Evolutionary conservation across 2,797 vertebrate species (phyloP), one percentile per base, ranked within the genome.

Genomic region (Lacerta viridis): DNA sequence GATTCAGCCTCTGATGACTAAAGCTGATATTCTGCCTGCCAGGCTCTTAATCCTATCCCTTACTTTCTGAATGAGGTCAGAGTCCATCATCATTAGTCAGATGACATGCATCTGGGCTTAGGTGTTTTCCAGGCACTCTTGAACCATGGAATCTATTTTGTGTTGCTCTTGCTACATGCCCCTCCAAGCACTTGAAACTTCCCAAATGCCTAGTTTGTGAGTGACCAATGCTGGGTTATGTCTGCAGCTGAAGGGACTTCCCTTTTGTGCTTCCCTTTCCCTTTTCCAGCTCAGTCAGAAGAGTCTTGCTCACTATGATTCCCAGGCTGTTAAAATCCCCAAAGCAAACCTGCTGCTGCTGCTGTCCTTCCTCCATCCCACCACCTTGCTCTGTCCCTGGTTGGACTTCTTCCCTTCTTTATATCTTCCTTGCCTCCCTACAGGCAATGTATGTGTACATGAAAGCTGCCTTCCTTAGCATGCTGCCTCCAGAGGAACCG

Each of bases 391-490:
- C 25, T 8, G 10, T 43, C 29, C 29, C 1, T 39, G 69, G 13
- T 8, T 78, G 61, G 33, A 23, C 6, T 78, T 78, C 23, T 50
- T 8, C 6, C 20, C 20, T 25, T 25, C 18, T n/a, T n/a, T 10
- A 33, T 50, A 15, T 1, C 6, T 64, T 71, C 36, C 11, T 46
- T 88, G 15, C 90, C 72, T 88, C 39, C 61, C 29, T 29, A 20
- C 84, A 98, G 98, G 98, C 98, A 82, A 98, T 98, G 98, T 98
- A 98, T 8, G 95, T 98, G 83, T 98, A 97, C 94, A 98, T 98
- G 98, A 98, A 98, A 94, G 98, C 98, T 9, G 97, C 98, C 41
- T 98, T 96, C 93, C 98, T 98, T 92, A 98, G 97, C 90, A 98
- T 98, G 98, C 96, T 98, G 79, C 96, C 97, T 4, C 80, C 91